Conservation (phyloP, 2,888 invertebrate genomes). For the Seira musarum region DNA sequence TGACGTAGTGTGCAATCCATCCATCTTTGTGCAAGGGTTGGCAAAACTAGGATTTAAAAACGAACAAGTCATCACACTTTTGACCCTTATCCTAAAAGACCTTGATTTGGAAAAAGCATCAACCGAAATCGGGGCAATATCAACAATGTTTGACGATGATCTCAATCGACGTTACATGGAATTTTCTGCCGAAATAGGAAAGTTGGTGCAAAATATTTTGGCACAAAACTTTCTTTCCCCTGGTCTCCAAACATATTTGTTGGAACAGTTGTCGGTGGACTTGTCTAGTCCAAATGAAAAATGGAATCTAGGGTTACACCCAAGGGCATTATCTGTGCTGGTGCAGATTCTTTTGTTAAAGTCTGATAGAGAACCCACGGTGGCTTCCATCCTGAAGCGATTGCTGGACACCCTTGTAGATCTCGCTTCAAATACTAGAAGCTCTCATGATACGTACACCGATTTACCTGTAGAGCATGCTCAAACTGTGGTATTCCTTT, state of each 20-base stretch:
- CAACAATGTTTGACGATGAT: conserved; percentile 81
- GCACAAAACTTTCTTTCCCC: conserved; percentile 81
- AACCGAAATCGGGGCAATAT: conserved; percentile 83
- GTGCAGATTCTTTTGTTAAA: conserved; percentile 88
- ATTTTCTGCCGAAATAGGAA: conserved; percentile 84
- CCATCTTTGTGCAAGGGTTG: conserved; percentile 78
- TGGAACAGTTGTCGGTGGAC: conserved; percentile 83
- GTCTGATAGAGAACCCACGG: conserved; percentile 90
- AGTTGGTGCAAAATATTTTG: conserved; percentile 85
- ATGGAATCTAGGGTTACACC: conserved; percentile 86
- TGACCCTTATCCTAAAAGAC: conserved; percentile 88
- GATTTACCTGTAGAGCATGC: conserved; percentile 84
- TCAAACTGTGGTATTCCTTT: conserved; percentile 91
- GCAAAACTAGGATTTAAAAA: conserved; percentile 84
- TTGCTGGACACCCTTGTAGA: conserved; percentile 91
- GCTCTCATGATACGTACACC: conserved; percentile 54
- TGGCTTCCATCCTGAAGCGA: conserved; percentile 93
- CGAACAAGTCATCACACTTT: conserved; percentile 90
- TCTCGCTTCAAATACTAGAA: conserved; percentile 76
- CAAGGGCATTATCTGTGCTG: conserved; percentile 85
- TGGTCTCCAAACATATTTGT: conserved; percentile 80
- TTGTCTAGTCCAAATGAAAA: conserved; percentile 73
- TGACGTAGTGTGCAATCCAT: conserved; percentile 83
- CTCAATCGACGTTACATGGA: conserved; percentile 82
- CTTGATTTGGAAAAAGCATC: conserved; percentile 91